Evolutionary conservation across 2,113 vertebrate genomes (phyloP).

Genomic region (Orycteropus afer): DNA sequence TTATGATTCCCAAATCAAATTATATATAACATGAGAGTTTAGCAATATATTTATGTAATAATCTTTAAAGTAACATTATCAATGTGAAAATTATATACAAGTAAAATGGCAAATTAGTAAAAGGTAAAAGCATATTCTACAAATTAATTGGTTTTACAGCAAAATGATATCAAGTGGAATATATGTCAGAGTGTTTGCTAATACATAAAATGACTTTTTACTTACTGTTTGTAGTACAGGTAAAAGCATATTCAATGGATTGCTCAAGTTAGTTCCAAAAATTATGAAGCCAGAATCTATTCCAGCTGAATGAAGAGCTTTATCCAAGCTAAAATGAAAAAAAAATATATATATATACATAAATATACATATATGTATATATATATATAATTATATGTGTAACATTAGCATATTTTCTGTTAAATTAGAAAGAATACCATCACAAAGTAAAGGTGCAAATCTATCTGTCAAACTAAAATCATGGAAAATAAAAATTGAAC

Average conservation of each 20-base stretch:
- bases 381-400: background rate
- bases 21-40: background rate
- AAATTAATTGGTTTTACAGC: background rate
- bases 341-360: background rate
- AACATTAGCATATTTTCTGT: constrained; percentile 15
- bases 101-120: background rate
- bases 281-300: constrained; percentile 96
- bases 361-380: background rate
- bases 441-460: background rate
- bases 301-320: constrained; percentile 97
- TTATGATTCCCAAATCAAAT: background rate
- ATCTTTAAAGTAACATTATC: constrained; percentile 1
- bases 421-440: constrained; percentile 21
- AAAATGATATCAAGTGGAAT: background rate
- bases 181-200: background rate
- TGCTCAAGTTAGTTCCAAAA: constrained; percentile 97
- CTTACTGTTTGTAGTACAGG: constrained; percentile 96
- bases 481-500: constrained; percentile 35
- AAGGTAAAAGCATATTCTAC: background rate
- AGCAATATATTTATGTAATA: background rate
- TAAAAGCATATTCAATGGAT: constrained; percentile 97
- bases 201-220: constrained; percentile 58
- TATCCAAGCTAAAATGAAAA: constrained; percentile 86
- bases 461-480: constrained; percentile 29
- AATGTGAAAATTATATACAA: background rate